Percentiles rank a stretch among this genome's conserved stretches.
Conservation (phyloP, 2,888 invertebrate species). For the Agrotis clavis region DNA sequence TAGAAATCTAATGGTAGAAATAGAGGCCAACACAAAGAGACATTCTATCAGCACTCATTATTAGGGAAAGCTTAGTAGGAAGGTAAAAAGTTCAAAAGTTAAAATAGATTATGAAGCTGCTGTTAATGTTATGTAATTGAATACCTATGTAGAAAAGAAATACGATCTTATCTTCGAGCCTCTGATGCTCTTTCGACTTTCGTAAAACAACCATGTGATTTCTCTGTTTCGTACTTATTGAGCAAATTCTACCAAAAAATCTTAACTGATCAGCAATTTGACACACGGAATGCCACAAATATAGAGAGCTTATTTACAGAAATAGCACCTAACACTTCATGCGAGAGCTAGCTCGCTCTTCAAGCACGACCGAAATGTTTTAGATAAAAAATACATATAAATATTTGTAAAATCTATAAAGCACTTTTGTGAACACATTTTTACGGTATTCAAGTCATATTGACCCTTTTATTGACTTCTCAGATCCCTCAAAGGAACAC, state of each 20-base stretch:
- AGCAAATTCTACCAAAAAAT: background rate
- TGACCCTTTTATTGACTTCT: background rate
- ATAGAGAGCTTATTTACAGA: background rate
- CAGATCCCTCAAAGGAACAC: no score
- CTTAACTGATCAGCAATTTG: background rate
- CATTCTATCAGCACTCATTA: no score
- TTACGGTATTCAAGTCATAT: background rate
- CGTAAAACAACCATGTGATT: background rate
- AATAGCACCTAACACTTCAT: background rate
- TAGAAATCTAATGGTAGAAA: no score
- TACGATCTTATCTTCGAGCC: no score
- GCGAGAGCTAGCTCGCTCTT: background rate
- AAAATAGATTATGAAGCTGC: no score
- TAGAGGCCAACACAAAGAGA: no score
- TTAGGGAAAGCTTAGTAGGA: no score
- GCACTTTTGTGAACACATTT: slow-evolving; percentile 4
- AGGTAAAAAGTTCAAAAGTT: no score
- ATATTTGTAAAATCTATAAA: slow-evolving; percentile 7
- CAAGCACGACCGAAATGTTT: background rate
- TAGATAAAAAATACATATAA: background rate
- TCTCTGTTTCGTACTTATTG: background rate
- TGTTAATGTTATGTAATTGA: no score
- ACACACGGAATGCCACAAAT: background rate
- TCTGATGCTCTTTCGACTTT: background rate
- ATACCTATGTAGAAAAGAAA: no score